These are phyloP conservation scores for Keiferia lycopersicella DNA, from an alignment of 2,888 invertebrate species.

Conservation along the genomic window DNA sequence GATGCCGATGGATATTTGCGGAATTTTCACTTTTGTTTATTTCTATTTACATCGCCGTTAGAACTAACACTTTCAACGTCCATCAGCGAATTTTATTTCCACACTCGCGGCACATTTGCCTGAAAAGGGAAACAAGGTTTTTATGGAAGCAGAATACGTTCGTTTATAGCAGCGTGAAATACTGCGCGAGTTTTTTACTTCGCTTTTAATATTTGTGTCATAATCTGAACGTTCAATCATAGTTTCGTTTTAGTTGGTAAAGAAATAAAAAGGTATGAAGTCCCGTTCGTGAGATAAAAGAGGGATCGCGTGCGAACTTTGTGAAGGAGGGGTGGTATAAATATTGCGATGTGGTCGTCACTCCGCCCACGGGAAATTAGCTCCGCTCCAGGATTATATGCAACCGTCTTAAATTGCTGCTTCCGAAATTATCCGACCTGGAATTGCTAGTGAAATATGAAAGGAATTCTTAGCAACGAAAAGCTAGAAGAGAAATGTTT, in stretches of 20 bases:
- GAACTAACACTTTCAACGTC: constrained; percentile 42
- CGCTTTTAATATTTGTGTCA: constrained; percentile 14
- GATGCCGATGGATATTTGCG: constrained; percentile 49
- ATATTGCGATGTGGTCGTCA: constrained; percentile 54
- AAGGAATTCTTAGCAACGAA: too few species aligned
- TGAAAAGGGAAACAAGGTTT: constrained; percentile 1
- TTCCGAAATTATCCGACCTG: constrained; percentile 22
- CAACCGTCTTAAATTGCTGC: constrained; percentile 37
- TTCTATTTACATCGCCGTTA: constrained; percentile 49
- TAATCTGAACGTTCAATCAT: constrained; percentile 24
- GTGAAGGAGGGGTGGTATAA: constrained; percentile 47
- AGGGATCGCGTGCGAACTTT: constrained; percentile 49
- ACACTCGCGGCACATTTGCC: constrained; percentile 2
- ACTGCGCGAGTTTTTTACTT: not conserved
- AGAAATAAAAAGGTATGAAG: constrained; percentile 18
- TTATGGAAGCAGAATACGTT: constrained; percentile 6
- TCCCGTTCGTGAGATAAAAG: constrained; percentile 43
- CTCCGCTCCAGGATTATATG: constrained; percentile 43
- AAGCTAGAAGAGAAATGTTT: too few species aligned
- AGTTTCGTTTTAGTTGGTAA: constrained; percentile 5
- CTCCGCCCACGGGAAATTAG: constrained; percentile 55
- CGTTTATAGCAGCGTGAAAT: constrained; percentile 11
- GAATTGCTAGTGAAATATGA: not conserved
- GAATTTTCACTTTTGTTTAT: constrained; percentile 49
- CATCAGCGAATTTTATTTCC: constrained; percentile 31